Percentiles rank a stretch among this genome's conserved stretches.
Evolutionary conservation across 2,113 vertebrate genomes (phyloP).

Genomic region (Lynx canadensis): DNA sequence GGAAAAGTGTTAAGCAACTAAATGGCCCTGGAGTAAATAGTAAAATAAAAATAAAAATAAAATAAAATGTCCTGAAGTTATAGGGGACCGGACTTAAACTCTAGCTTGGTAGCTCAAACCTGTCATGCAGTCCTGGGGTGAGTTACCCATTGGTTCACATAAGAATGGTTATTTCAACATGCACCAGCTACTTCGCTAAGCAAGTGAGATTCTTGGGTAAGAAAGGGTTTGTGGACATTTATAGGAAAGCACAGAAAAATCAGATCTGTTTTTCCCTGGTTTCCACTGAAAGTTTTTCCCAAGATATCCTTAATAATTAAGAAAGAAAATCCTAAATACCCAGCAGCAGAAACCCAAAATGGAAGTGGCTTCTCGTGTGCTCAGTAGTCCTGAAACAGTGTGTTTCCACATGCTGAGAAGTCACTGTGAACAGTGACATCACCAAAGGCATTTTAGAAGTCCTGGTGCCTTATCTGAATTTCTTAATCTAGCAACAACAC

Average conservation of each 20-base stretch:
- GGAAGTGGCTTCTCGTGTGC: neutral
- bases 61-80: neutral
- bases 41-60: too few relatives aligned
- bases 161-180: neutral
- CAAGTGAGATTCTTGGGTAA: neutral
- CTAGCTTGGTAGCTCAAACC: neutral
- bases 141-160: neutral
- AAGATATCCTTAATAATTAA: neutral
- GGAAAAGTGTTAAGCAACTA: neutral
- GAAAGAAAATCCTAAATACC: neutral
- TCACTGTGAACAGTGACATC: neutral
- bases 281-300: neutral
- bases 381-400: neutral
- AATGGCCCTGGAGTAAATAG: neutral
- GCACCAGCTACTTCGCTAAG: neutral
- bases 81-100: neutral
- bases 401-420: neutral
- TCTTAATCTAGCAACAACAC: neutral
- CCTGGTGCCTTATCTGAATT: neutral
- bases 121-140: neutral
- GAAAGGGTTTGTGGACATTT: neutral
- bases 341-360: neutral
- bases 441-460: neutral
- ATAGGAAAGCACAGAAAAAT: neutral
- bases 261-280: neutral